Evolutionary conservation across 1,140 invertebrate species (phyloP), one percentile per base, ranked within the genome.

Genomic region (Drepana arcuata): DNA sequence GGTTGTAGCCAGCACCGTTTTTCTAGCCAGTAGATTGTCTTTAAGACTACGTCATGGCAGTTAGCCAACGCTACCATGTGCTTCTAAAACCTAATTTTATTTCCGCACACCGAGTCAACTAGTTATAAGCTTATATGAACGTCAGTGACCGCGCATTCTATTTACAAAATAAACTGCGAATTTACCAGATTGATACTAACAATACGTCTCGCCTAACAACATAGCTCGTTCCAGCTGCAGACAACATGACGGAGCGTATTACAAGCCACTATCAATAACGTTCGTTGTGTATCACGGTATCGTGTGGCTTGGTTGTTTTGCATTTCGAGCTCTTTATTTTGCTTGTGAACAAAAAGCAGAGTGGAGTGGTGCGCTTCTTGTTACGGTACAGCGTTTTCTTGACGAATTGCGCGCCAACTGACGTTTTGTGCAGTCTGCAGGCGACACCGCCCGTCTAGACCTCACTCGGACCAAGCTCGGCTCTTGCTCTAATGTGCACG

Each of bases 21-120:
- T 66, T 69, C 55, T 49, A 50, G 51, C 34, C 53, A 60, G 40
- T 70, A 70, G 61, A 67, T 70, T 60, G 56, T 64, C 55, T 64
- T 55, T 59, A 67, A 62, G 49, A 49, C 62, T 35, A 45, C 41
- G 54, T 39, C 38, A 32, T 66, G 66, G 63, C 62, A 58, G 25
- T 11, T 41, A 18, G 57, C 66, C 62, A 66, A 56, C 46, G 16
- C 35, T 48, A 36, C 44, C 48, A 49, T 58, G 48, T 58, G 63
- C 47, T 55, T 31, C 47, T 51, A 41, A 57, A 67, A 55, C 52
- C 43, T 39, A 34, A 53, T 52, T 61, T 59, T 56, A 43, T 59
- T 36, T 35, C 41, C 21, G 27, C 39, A 48, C 21, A n/a, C n/a
- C n/a, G n/a, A n/a, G n/a, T n/a, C n/a, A n/a, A n/a, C n/a, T n/a